These are phyloP conservation scores for Labrus mixtus DNA, from an alignment of 2,113 vertebrate species.

Conservation along the genomic window DNA sequence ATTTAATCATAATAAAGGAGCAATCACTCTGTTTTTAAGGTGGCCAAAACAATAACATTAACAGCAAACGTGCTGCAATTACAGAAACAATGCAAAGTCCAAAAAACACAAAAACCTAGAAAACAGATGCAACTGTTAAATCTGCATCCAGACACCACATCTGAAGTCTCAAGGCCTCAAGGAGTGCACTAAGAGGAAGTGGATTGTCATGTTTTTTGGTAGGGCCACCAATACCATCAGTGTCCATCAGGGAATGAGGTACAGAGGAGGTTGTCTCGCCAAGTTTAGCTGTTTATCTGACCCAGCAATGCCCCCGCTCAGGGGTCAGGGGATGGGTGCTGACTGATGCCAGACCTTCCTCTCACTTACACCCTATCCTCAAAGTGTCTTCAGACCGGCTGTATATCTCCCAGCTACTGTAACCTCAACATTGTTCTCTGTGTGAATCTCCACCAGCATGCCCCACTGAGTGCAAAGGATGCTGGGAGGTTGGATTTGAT, in stretches of 20 bases:
- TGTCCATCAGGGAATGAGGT: neutral
- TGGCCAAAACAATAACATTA: neutral
- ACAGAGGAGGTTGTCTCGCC: neutral
- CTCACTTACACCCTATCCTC: neutral
- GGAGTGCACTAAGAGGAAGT: too few relatives aligned
- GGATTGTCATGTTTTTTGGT: too few relatives aligned
- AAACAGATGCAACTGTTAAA: too few relatives aligned
- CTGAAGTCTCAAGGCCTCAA: neutral
- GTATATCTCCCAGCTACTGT: neutral
- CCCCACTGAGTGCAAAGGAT: too few relatives aligned
- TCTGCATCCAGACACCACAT: neutral
- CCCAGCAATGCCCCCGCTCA: neutral
- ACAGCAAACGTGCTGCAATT: neutral
- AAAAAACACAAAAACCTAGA: too few relatives aligned
- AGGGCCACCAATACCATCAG: neutral
- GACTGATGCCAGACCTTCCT: neutral
- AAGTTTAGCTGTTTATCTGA: neutral
- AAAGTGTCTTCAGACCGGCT: neutral
- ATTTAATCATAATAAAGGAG: too few relatives aligned
- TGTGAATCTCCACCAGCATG: neutral
- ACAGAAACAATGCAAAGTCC: neutral
- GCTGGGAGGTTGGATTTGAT: too few relatives aligned
- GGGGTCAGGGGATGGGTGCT: neutral
- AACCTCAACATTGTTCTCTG: neutral
- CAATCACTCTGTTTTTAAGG: too few relatives aligned